These are phyloP conservation scores for Corythucha ciliata DNA, from an alignment of 2,888 invertebrate genomes.

Conservation along the genomic window DNA sequence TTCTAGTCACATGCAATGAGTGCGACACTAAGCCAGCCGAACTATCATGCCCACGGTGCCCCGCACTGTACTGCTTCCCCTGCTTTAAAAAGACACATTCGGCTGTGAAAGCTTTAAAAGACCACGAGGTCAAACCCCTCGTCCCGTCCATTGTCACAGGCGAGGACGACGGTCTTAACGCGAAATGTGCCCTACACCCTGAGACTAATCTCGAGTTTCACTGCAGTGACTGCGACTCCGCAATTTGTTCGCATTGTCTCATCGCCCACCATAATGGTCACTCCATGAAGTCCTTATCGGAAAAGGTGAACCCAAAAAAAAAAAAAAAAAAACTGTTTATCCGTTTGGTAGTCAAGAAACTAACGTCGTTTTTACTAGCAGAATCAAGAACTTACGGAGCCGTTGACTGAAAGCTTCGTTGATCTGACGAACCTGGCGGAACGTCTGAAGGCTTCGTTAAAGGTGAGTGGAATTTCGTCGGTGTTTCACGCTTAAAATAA, in stretches of 20 bases:
- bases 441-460: constrained; percentile 15
- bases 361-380: constrained; percentile 16
- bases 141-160: background rate
- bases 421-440: constrained; percentile 7
- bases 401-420: constrained; percentile 8
- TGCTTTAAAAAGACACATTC: constrained; percentile 2
- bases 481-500: too few species aligned
- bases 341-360: too few species aligned
- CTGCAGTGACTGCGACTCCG: constrained; percentile 42
- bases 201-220: constrained; percentile 40
- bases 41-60: too few species aligned
- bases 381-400: constrained; percentile 11
- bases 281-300: constrained; percentile 34
- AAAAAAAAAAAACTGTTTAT: too few species aligned
- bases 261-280: constrained; percentile 42
- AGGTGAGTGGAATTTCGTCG: too few species aligned
- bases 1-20: too few species aligned
- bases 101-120: constrained; percentile 2
- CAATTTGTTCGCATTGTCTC: constrained; percentile 43
- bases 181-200: background rate
- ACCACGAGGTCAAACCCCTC: constrained; percentile 2
- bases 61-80: too few species aligned
- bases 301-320: too few species aligned
- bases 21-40: too few species aligned
- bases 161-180: background rate